Conservation (phyloP, 2,113 vertebrate genomes). For the Trichomycterus rosablanca region DNA sequence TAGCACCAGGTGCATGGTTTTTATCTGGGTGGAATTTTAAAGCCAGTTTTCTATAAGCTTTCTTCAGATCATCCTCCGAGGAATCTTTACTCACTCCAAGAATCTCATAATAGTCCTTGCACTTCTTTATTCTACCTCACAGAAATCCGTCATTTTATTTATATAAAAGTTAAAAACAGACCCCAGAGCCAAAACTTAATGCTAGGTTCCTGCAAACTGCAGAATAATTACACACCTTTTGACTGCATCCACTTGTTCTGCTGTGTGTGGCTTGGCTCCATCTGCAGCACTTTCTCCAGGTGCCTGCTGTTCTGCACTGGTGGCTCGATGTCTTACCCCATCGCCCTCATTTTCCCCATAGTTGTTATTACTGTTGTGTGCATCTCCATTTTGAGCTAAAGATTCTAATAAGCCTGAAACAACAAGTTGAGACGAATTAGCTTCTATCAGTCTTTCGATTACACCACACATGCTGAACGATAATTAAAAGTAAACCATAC, state of each 20-base stretch:
- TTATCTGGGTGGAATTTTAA: constrained; percentile 75
- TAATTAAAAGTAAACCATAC: too few relatives aligned
- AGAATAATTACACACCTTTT: constrained; percentile 72
- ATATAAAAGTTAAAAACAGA: neutral
- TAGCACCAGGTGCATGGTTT: constrained; percentile 72
- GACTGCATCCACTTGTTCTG: constrained; percentile 88
- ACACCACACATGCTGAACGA: neutral
- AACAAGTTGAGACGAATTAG: constrained; percentile 14
- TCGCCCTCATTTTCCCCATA: constrained; percentile 65
- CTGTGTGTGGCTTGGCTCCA: constrained; percentile 77
- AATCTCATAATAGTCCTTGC: constrained; percentile 97
- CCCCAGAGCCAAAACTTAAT: too few relatives aligned
- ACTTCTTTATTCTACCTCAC: constrained; percentile 85
- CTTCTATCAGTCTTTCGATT: too few relatives aligned
- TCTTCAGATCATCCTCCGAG: constrained; percentile 89
- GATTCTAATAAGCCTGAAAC: constrained; percentile 81
- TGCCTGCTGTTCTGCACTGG: constrained; percentile 40
- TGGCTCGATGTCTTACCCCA: constrained; percentile 63
- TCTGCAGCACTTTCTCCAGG: constrained; percentile 70
- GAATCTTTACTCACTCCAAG: constrained; percentile 84
- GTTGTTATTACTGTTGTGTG: constrained; percentile 61
- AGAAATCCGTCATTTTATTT: neutral
- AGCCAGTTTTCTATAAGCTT: constrained; percentile 71
- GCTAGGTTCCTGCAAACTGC: too few relatives aligned
- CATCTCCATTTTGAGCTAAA: constrained; percentile 74